Conservation (phyloP, 2,888 invertebrate genomes). For the Mellilla xanthometata region DNA sequence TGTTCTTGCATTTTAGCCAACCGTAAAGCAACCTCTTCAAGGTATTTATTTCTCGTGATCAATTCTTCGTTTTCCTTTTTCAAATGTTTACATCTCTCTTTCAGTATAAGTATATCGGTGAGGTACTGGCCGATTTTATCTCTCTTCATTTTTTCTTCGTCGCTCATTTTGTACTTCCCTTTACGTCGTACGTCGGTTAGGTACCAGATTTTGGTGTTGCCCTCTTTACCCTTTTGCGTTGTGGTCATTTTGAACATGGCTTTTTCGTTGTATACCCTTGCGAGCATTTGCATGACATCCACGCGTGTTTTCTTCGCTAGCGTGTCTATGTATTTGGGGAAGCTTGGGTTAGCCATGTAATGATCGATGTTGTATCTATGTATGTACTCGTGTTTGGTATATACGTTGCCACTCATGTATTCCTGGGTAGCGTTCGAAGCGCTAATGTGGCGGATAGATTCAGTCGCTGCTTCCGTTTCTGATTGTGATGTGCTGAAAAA, state of each 20-base stretch:
- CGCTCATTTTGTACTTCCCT: constrained; percentile 31
- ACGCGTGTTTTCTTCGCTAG: constrained; percentile 41
- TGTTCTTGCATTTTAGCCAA: constrained; percentile 24
- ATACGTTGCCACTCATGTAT: constrained; percentile 24
- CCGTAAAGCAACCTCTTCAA: constrained; percentile 29
- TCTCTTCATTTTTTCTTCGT: constrained; percentile 32
- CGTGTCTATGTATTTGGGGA: constrained; percentile 45
- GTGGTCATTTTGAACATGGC: constrained; percentile 52
- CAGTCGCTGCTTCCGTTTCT: not conserved
- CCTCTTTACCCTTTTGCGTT: constrained; percentile 44
- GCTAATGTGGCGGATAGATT: constrained; percentile 8
- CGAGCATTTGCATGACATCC: constrained; percentile 43
- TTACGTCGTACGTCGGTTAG: constrained; percentile 36
- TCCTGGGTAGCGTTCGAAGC: constrained; percentile 27
- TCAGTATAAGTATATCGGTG: constrained; percentile 32
- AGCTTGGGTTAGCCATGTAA: constrained; percentile 45
- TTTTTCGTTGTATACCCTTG: constrained; percentile 44
- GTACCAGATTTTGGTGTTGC: constrained; percentile 47
- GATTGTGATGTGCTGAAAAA: constrained; percentile 13
- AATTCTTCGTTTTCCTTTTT: constrained; percentile 32
- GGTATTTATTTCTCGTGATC: constrained; percentile 28
- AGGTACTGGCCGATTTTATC: constrained; percentile 31
- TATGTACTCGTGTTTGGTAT: constrained; percentile 45
- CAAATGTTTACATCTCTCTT: constrained; percentile 29
- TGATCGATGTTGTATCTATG: constrained; percentile 47